phyloP scores from a whole-genome alignment of 2,888 invertebrate species.

The Orthosia gothica region DNA sequence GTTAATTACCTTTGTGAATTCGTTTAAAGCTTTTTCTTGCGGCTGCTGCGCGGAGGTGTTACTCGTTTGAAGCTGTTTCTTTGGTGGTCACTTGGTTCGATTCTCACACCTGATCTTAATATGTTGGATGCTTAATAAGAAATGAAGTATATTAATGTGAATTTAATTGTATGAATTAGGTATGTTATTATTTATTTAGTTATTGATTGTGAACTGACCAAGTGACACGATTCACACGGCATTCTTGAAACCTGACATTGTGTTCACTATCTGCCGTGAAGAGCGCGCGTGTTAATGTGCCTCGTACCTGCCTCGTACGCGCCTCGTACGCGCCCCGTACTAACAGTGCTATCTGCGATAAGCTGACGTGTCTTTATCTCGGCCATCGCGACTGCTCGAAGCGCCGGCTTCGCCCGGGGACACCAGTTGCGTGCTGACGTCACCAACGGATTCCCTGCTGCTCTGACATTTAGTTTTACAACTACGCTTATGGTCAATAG shows the following conservation, averaged over 20 bases:
- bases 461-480: background rate
- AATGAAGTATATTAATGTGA: background rate
- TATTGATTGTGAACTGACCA: background rate
- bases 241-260: background rate
- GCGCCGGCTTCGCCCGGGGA: background rate
- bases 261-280: background rate
- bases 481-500: background rate
- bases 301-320: background rate
- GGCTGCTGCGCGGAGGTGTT: slow-evolving; percentile 6
- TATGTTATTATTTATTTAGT: background rate
- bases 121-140: background rate
- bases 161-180: background rate
- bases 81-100: background rate
- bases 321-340: background rate
- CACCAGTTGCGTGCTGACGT: slow-evolving; percentile 38
- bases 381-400: background rate
- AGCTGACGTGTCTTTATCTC: slow-evolving; percentile 23
- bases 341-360: slow-evolving; percentile 17
- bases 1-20: slow-evolving; percentile 44
- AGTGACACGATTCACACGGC: slow-evolving; percentile 17
- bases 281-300: slow-evolving; percentile 1
- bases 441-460: background rate
- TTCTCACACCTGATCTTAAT: slow-evolving; percentile 24
- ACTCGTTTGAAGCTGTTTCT: slow-evolving; percentile 11
- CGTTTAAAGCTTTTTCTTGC: slow-evolving; percentile 29